phyloP scores from a whole-genome alignment of 2,888 invertebrate genomes.

The Iphiclides podalirius region DNA sequence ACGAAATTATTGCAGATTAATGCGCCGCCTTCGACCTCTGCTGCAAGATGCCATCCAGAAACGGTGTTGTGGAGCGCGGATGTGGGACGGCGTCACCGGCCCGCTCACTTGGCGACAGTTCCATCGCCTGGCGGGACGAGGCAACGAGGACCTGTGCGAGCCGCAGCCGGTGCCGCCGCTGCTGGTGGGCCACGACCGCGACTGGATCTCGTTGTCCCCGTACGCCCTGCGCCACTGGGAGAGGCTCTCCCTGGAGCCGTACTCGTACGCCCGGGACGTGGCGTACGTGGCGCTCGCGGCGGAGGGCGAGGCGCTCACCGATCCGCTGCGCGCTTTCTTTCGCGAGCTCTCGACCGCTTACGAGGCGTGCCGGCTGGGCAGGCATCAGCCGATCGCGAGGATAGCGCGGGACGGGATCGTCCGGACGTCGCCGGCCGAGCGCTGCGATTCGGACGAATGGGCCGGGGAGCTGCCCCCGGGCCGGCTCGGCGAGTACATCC shows the following conservation, averaged over 20 bases:
- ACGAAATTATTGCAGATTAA: constrained; percentile 84
- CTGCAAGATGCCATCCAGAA: constrained; percentile 98
- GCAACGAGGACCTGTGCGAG: constrained; percentile 96
- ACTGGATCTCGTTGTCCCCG: constrained; percentile 96
- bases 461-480: constrained; percentile 90
- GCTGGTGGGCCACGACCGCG: constrained; percentile 96
- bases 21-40: constrained; percentile 94
- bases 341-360: constrained; percentile 95
- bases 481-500: constrained; percentile 89
- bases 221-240: constrained; percentile 98
- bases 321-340: constrained; percentile 92
- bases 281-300: constrained; percentile 97
- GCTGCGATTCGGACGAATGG: constrained; percentile 89
- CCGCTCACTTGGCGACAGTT: constrained; percentile 99
- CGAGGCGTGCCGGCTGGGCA: constrained; percentile 95
- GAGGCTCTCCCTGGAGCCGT: constrained; percentile 96
- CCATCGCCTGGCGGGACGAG: constrained; percentile 95
- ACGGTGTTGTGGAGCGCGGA: constrained; percentile 90
- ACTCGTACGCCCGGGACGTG: constrained; percentile 95
- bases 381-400: constrained; percentile 94
- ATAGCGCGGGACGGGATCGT: constrained; percentile 92
- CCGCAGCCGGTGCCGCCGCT: constrained; percentile 98
- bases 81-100: constrained; percentile 98
- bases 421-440: constrained; percentile 79
- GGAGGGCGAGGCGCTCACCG: constrained; percentile 91